Evolutionary conservation across 2,888 invertebrate genomes (phyloP).

Genomic region (Philereme vetulata): DNA sequence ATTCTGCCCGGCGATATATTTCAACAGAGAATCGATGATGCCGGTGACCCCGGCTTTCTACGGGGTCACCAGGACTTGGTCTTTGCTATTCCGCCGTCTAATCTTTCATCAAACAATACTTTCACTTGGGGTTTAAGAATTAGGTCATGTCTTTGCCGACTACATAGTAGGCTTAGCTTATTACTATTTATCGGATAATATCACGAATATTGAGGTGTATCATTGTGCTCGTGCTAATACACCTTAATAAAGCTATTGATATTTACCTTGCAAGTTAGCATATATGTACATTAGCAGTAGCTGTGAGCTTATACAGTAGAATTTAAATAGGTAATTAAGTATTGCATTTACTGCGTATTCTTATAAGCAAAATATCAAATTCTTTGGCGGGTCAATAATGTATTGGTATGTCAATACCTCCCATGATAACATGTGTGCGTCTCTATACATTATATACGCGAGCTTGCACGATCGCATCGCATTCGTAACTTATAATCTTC

Average conservation of each 20-base stretch:
- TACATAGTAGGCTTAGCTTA: not conserved
- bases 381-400: not conserved
- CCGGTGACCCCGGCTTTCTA: constrained; percentile 45
- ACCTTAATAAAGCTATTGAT: no score
- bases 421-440: constrained; percentile 17
- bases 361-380: no score
- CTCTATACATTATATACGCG: constrained; percentile 19
- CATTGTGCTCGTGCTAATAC: not conserved
- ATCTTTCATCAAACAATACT: constrained; percentile 40
- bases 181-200: constrained; percentile 10
- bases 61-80: constrained; percentile 40
- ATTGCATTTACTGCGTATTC: no score
- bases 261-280: no score
- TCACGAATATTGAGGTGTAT: constrained; percentile 6
- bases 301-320: no score
- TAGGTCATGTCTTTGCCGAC: constrained; percentile 13
- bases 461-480: constrained; percentile 24
- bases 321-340: no score
- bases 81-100: constrained; percentile 40
- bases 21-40: constrained; percentile 60
- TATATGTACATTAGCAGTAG: no score
- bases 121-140: constrained; percentile 36
- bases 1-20: constrained; percentile 53
- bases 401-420: constrained; percentile 11
- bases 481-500: constrained; percentile 41